Base-by-base conservation (phyloP, 2,888 invertebrate species). In the Erebia ligea region DNA sequence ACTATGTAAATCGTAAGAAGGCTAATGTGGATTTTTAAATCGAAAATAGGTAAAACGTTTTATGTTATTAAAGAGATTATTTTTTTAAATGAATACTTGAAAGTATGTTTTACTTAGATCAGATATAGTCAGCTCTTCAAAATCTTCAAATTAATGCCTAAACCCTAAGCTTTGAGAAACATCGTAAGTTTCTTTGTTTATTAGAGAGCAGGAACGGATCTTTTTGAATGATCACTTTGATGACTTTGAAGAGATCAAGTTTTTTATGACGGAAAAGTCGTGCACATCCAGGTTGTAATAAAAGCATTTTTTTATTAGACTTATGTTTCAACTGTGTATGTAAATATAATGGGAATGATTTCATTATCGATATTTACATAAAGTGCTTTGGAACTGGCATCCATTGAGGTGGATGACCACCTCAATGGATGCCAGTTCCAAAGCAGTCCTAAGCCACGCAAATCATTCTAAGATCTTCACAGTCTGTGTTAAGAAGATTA, bases 171-270 rank as follows among this genome's bases (percentile, higher is more conserved):
- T 58, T 58, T 15, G 1, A 58, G 34, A 58, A 58, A 58, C 15
- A n/a, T n/a, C 57, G 57, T 34, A 58, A 58, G 54, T 17, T 2
- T 17, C 1, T 10, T 54, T 19, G 52, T 19, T 54, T 19, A 54
- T 19, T 19, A 54, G 54, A 54, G 54, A 19, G 54, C 54, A n/a
- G 34, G 34, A 58, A 58, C 57, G 57, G 34, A 15, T 58, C 13
- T 58, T 9, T 15, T 34, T 21, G n/a, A n/a, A n/a, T n/a, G n/a
- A n/a, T n/a, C n/a, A n/a, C n/a, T n/a, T n/a, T n/a, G n/a, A n/a
- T n/a, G n/a, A n/a, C n/a, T n/a, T n/a, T n/a, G 17, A 52, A 54
- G 19, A 54, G 57, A 34, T 34, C 25, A 57, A 57, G 57, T 58
- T 58, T 25, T 57, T 58, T 58, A 58, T 58, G n/a, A 25, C 17